Percentiles rank a stretch among this genome's conserved stretches.
Evolutionary conservation across 2,113 vertebrate genomes (phyloP).

Genomic region (Anhinga anhinga): DNA sequence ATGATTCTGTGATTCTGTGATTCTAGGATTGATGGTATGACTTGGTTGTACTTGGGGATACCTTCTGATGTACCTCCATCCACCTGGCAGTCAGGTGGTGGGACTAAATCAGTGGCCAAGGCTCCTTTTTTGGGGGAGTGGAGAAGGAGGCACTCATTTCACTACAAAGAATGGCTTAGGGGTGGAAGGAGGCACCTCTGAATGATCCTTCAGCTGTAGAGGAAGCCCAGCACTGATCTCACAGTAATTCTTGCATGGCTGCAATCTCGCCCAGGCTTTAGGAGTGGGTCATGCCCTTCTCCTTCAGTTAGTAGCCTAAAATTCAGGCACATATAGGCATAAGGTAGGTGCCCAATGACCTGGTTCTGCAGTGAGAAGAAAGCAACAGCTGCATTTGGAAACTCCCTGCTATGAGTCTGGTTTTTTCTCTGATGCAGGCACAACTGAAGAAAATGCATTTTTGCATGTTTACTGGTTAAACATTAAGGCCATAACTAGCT

Average conservation of each 20-base stretch:
- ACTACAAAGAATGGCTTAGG: fast-evolving
- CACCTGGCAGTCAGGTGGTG: no score
- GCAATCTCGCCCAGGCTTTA: background rate
- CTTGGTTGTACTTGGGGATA: background rate
- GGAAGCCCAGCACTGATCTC: background rate
- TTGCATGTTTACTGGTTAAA: background rate
- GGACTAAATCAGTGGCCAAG: background rate
- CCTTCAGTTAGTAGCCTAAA: background rate
- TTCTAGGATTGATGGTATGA: no score
- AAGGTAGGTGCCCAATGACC: background rate
- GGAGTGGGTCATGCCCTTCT: background rate
- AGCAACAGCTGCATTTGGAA: background rate
- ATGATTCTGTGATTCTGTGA: background rate
- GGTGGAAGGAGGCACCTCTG: background rate
- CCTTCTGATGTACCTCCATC: background rate
- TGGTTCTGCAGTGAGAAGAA: background rate
- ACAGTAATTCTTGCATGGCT: background rate
- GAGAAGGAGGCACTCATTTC: background rate
- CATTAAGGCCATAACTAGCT: background rate
- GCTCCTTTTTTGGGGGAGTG: background rate
- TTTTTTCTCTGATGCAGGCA: background rate
- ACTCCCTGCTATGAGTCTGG: background rate
- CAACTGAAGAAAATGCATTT: background rate
- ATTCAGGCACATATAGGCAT: background rate
- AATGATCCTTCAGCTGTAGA: background rate